phyloP scores from a whole-genome alignment of 2,113 vertebrate species.

The Vulpes vulpes region DNA sequence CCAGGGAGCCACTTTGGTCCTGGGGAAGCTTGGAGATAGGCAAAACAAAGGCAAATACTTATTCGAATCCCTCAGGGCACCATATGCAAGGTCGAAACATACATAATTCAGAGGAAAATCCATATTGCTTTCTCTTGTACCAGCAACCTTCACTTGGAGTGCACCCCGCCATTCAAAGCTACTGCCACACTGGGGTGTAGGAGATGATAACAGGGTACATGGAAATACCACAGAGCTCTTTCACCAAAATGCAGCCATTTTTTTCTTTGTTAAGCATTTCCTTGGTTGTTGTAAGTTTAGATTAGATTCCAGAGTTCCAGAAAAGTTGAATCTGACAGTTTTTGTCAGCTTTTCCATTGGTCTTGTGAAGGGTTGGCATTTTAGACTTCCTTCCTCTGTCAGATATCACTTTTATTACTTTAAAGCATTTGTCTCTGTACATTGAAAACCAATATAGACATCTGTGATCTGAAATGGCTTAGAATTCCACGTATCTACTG shows the following conservation, averaged over 20 bases:
- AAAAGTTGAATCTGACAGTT: neutral
- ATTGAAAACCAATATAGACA: neutral
- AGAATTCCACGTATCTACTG: neutral
- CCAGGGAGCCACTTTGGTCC: neutral
- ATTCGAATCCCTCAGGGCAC: neutral
- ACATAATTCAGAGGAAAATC: neutral
- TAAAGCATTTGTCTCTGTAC: neutral
- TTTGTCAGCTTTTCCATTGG: neutral
- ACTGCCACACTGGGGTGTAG: neutral
- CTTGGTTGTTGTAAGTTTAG: neutral
- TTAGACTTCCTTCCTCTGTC: neutral
- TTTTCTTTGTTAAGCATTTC: neutral
- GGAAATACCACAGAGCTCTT: neutral
- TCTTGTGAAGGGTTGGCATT: neutral
- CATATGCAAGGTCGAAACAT: neutral
- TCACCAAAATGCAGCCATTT: neutral
- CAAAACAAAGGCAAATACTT: neutral
- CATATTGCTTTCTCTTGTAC: neutral
- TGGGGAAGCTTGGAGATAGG: neutral
- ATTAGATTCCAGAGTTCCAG: neutral
- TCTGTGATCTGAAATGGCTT: neutral
- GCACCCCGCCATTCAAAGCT: neutral
- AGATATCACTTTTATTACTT: neutral
- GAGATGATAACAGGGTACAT: neutral
- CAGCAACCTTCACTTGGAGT: neutral